phyloP scores from a whole-genome alignment of 2,797 vertebrate species.

The Mionectes olivaceus region DNA sequence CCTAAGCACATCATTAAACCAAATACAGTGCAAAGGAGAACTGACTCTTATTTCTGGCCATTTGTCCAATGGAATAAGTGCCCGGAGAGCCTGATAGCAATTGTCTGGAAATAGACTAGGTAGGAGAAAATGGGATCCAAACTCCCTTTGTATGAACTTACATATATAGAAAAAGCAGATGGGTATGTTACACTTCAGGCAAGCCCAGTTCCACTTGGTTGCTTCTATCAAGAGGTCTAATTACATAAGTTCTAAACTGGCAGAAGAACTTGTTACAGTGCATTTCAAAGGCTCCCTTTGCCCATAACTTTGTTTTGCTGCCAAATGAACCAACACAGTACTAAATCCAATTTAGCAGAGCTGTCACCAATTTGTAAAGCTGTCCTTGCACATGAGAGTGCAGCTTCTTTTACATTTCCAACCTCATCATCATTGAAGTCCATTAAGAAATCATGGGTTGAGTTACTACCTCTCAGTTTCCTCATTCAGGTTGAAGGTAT shows the following conservation, averaged over 20 bases:
- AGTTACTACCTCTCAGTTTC: not conserved
- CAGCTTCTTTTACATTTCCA: not conserved
- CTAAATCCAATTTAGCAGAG: slow-evolving; percentile 25
- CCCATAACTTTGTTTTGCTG: not conserved
- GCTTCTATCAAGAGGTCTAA: not conserved
- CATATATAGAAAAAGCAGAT: not conserved
- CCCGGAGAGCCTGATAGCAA: not conserved
- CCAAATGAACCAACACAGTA: not conserved
- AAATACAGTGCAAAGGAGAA: not conserved
- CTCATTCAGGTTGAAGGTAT: not conserved
- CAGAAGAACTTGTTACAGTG: not conserved
- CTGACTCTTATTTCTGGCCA: not conserved
- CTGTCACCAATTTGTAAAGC: not conserved
- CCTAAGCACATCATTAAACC: not conserved
- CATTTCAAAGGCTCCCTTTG: not conserved
- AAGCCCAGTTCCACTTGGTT: not conserved
- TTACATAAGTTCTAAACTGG: not conserved
- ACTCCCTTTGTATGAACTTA: not conserved
- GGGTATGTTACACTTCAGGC: not conserved
- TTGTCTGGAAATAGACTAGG: not conserved
- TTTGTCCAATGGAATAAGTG: not conserved
- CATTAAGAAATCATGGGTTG: not conserved
- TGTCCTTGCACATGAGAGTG: not conserved
- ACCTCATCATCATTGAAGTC: not conserved
- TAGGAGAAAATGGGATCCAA: not conserved